Conservation (phyloP, 2,113 vertebrate genomes). For the Rhinoptilus africanus region DNA sequence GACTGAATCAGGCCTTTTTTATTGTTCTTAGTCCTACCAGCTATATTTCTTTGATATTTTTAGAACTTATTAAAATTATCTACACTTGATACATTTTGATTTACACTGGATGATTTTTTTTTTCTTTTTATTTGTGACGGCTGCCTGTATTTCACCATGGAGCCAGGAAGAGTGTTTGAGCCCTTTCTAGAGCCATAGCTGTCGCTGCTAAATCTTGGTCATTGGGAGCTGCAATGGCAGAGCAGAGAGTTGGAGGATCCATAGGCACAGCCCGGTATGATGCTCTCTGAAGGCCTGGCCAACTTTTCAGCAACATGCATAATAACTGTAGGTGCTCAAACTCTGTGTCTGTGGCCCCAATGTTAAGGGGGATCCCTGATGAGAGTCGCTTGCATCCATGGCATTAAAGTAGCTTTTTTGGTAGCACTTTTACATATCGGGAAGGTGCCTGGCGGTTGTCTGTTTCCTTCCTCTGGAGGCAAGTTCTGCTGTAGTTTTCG, state of each 20-base stretch:
- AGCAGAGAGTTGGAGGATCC: not conserved
- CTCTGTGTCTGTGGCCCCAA: not conserved
- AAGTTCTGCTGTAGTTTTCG: not conserved
- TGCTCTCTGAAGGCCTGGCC: not conserved
- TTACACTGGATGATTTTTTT: not conserved
- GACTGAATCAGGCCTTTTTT: not conserved
- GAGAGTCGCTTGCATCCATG: not conserved
- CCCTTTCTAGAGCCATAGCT: not conserved
- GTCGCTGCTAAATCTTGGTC: rapidly evolving
- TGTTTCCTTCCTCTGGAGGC: not conserved
- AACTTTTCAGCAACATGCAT: not conserved
- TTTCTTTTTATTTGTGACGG: not conserved
- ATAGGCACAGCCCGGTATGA: not conserved
- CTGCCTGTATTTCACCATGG: not conserved
- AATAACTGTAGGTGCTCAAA: not conserved
- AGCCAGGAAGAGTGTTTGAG: not conserved
- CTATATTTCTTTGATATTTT: not conserved
- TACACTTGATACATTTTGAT: not conserved
- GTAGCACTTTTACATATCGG: not conserved
- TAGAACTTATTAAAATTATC: not conserved
- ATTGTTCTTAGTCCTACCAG: not conserved
- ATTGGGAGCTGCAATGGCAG: rapidly evolving
- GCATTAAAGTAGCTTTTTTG: not conserved
- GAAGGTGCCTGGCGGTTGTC: not conserved
- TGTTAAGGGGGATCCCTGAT: not conserved